Conservation (phyloP, 2,113 vertebrate species). For the Grantiella picta region DNA sequence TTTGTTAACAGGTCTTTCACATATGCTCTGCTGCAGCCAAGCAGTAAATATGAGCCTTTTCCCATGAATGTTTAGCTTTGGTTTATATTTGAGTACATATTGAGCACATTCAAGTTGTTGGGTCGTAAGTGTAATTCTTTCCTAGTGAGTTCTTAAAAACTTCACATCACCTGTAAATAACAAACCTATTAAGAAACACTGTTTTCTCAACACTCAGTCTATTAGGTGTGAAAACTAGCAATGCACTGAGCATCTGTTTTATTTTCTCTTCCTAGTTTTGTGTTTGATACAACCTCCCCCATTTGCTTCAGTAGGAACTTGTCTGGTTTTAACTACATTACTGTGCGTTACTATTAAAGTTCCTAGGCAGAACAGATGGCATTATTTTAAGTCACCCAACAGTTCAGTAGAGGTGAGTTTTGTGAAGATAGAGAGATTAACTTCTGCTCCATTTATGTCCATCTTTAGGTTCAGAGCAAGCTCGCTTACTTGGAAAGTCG, state of each 20-base stretch:
- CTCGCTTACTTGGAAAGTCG: background rate
- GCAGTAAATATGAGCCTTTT: background rate
- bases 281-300: background rate
- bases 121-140: background rate
- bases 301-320: background rate
- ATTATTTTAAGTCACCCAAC: background rate
- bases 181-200: background rate
- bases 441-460: background rate
- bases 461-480: background rate
- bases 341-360: background rate
- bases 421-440: background rate
- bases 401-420: background rate
- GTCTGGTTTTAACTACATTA: background rate
- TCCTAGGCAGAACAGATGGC: background rate
- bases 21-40: background rate
- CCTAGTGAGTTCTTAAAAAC: conserved; percentile 1
- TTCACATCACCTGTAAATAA: conserved; percentile 15
- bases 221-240: background rate
- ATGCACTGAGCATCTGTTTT: background rate
- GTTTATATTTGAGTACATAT: background rate
- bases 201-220: background rate
- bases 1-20: background rate
- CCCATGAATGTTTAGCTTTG: background rate
- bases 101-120: background rate
- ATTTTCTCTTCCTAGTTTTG: background rate